Evolutionary conservation across 30 jellyfish, hydroid and myxozoan genomes (phyloP), one percentile per base, ranked within the genome.

Genomic region (Aurelia sp.): DNA sequence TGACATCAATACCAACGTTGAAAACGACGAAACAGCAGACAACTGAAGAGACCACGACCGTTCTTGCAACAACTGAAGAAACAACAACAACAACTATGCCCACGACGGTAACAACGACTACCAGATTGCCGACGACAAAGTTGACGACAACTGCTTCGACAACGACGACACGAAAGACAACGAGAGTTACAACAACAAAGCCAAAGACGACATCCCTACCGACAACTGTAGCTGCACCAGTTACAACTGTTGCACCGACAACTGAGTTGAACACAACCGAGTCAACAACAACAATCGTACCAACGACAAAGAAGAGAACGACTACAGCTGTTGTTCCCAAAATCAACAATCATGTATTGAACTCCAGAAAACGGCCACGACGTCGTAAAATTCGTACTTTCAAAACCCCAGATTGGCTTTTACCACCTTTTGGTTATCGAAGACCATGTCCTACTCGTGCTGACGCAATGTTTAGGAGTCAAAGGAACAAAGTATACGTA

Each of bases 371-470:
- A 18, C 11, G 33, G 69, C 4, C 69, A 21, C 24, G 33, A 59
- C 33, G 24, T 12, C 24, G 69, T 11, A 30, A 59, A 59, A 55
- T 52, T 19, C 84, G 84, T 51, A 81, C 27, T 8, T 84, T 57
- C 57, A 52, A 61, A 21, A 59, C 74, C 18, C 81, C 87, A 17
- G 88, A 84, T 8, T 71, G 93, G 88, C 79, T 47, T 19, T 19
- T 84, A 57, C 93, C 93, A 24, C 82, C 63, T 40, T 74, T 57
- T 69, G 60, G 5, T 27, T 55, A 53, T 44, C 82, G 93, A 16
- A 72, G 67, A 41, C 82, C 87, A 63, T 84, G 93, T 51, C 93
- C 93, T 16, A 69, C 12, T 4, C 74, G 53, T 13, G 93, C 81
- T 6, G 93, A 84, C 57, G 88, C 86, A 30, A 38, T 84, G 88